A percentile compares a stretch with the other conserved stretches of the same genome.
Conservation (phyloP, 1,140 invertebrate genomes). For the Papilio xuthus region DNA sequence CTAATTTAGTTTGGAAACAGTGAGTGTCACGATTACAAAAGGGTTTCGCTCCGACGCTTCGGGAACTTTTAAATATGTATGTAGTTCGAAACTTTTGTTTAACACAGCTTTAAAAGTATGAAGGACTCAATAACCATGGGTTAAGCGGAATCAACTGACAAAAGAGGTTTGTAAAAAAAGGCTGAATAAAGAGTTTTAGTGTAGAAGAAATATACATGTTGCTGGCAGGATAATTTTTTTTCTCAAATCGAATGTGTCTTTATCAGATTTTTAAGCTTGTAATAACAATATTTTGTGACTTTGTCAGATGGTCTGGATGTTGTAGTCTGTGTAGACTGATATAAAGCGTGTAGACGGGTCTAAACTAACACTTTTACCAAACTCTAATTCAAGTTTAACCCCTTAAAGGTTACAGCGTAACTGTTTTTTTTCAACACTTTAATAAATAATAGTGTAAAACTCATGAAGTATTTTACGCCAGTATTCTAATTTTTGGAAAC, state of each 20-base stretch:
- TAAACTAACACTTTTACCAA: too few species aligned
- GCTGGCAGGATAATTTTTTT: too few species aligned
- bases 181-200: too few species aligned
- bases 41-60: constrained; percentile 4
- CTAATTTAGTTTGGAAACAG: not conserved
- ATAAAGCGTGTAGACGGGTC: too few species aligned
- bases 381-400: too few species aligned
- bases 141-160: not conserved
- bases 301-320: too few species aligned
- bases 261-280: too few species aligned
- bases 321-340: too few species aligned
- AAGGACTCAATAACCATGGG: not conserved
- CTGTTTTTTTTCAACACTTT: not conserved
- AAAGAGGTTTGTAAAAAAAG: not conserved
- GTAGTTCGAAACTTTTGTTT: constrained; percentile 8
- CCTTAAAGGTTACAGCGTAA: too few species aligned
- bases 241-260: too few species aligned
- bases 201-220: too few species aligned
- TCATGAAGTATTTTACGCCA: not conserved
- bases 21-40: not conserved
- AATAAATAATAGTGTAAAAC: not conserved
- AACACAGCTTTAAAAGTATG: not conserved
- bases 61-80: constrained; percentile 21
- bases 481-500: constrained; percentile 36
- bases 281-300: too few species aligned